Evolutionary conservation across 2,113 vertebrate genomes (phyloP).

Genomic region (Gymnocephalus cernua): DNA sequence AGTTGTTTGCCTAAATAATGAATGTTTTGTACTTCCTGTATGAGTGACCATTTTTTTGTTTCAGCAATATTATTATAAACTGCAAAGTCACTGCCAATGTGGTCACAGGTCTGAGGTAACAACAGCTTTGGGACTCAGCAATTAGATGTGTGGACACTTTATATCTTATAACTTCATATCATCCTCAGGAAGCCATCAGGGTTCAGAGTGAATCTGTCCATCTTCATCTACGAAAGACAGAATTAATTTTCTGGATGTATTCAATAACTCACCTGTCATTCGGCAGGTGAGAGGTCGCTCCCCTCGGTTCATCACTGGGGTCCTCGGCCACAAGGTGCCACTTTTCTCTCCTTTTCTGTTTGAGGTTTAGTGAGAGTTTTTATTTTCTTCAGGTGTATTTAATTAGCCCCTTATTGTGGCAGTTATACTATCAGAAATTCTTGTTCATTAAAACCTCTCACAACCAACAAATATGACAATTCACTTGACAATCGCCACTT

Average conservation of each 20-base stretch:
- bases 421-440: neutral
- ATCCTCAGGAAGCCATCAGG: neutral
- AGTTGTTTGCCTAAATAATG: no score
- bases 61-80: neutral
- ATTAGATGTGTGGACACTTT: neutral
- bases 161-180: neutral
- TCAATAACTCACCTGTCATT: constrained; percentile 50
- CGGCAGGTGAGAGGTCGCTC: constrained; percentile 19
- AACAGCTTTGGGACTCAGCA: no score
- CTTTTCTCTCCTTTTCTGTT: constrained; percentile 83
- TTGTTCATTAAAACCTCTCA: neutral
- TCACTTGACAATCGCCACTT: neutral
- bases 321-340: constrained; percentile 62
- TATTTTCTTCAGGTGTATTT: neutral
- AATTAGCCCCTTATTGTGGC: neutral
- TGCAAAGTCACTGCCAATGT: neutral
- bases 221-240: neutral
- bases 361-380: constrained; percentile 6
- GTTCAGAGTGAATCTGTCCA: neutral
- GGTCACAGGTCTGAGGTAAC: neutral
- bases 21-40: no score
- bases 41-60: no score
- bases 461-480: neutral
- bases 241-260: neutral
- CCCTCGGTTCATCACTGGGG: constrained; percentile 28